Evolutionary conservation across 2,888 invertebrate genomes (phyloP).

Genomic region (Meandrusa payeni): DNA sequence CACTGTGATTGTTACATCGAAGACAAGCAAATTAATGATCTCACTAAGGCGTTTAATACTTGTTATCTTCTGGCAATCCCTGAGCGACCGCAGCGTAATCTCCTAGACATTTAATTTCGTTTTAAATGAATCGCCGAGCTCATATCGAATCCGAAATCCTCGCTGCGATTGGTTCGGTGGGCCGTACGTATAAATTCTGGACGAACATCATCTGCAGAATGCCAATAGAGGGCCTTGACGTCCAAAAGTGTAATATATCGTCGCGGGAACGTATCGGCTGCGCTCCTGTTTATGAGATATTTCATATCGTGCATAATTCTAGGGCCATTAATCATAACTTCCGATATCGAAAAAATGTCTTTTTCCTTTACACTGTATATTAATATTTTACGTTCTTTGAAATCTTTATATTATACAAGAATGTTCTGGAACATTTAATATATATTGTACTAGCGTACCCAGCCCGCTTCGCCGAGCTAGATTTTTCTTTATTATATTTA

Average conservation of each 20-base stretch:
- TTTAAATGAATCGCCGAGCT: constrained; percentile 64
- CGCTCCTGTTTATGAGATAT: constrained; percentile 73
- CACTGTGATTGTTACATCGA: too few species aligned
- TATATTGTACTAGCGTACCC: too few species aligned
- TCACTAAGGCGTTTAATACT: constrained; percentile 50
- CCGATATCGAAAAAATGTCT: constrained; percentile 17
- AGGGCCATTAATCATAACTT: constrained; percentile 56
- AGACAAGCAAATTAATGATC: constrained; percentile 11
- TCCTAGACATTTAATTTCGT: constrained; percentile 64
- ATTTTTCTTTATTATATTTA: too few species aligned
- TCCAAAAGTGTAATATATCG: constrained; percentile 75
- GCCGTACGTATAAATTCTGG: constrained; percentile 60
- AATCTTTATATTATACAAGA: too few species aligned
- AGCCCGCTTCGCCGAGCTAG: too few species aligned
- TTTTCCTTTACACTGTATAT: not conserved
- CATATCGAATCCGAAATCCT: constrained; percentile 53
- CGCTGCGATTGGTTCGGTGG: constrained; percentile 46
- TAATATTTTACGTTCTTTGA: too few species aligned
- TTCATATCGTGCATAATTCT: constrained; percentile 62
- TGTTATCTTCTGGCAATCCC: constrained; percentile 58
- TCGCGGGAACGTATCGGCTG: constrained; percentile 45
- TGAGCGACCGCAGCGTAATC: constrained; percentile 56
- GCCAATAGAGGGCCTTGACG: constrained; percentile 68
- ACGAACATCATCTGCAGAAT: constrained; percentile 66
- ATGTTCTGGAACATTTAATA: too few species aligned